These are phyloP conservation scores for Myotis vivesi DNA, from an alignment of 2,797 vertebrate genomes.

Conservation along the genomic window DNA sequence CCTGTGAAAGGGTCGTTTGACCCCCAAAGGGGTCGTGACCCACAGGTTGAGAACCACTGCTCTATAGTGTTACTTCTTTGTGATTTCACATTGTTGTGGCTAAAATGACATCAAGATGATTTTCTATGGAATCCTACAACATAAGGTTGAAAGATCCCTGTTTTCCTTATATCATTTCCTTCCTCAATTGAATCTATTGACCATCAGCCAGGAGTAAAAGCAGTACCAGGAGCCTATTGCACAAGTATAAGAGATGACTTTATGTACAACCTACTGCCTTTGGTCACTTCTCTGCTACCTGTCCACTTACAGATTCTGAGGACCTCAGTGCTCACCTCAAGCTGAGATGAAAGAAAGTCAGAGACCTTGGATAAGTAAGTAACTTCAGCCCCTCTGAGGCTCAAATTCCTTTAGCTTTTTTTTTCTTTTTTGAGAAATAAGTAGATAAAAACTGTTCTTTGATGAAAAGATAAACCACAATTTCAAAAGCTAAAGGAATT, in stretches of 20 bases:
- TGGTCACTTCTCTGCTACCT: background rate
- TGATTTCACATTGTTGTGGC: background rate
- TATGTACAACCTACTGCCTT: background rate
- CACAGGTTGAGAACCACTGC: no score
- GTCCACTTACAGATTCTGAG: background rate
- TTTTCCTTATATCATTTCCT: background rate
- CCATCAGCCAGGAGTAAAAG: background rate
- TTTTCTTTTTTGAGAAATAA: background rate
- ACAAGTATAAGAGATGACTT: background rate
- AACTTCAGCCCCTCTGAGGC: background rate
- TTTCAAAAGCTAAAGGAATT: background rate
- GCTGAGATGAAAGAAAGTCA: background rate
- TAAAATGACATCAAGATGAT: background rate
- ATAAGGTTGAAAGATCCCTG: background rate
- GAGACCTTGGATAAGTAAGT: background rate
- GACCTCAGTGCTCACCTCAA: background rate
- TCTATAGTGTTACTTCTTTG: background rate
- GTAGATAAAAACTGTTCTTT: background rate
- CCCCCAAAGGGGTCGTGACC: no score
- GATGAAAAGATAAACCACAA: background rate
- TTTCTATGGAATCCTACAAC: background rate
- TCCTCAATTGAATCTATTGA: background rate
- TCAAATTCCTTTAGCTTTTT: background rate
- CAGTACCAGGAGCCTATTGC: background rate
- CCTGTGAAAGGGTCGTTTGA: no score